Evolutionary conservation across 2,113 vertebrate genomes (phyloP).

Genomic region (Melozone crissalis): DNA sequence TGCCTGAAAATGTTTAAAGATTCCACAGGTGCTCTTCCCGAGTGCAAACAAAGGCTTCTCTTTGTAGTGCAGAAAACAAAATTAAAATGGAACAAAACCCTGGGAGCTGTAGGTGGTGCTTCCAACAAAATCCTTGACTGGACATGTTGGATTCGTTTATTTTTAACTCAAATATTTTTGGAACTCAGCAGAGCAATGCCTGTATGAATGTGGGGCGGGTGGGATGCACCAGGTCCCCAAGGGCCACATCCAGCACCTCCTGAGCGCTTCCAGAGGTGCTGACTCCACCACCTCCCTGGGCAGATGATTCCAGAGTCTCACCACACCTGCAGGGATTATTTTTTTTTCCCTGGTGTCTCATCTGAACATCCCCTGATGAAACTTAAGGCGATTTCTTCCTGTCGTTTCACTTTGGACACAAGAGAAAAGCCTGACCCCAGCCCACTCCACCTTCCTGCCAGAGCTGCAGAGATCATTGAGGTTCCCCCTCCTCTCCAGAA

Average conservation of each 20-base stretch:
- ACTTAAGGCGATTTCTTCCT: rapidly evolving
- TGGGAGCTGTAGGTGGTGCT: conserved; percentile 58
- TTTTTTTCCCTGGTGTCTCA: background rate
- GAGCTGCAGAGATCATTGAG: background rate
- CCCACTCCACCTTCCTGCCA: background rate
- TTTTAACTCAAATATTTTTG: conserved; percentile 57
- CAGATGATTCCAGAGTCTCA: background rate
- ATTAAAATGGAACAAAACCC: conserved; percentile 60
- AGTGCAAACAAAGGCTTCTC: conserved; percentile 73
- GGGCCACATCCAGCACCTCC: background rate
- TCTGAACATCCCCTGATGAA: background rate
- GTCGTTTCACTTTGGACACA: background rate
- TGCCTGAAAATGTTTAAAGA: conserved; percentile 73
- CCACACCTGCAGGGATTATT: background rate
- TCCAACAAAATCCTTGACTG: conserved; percentile 63
- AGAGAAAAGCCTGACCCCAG: background rate
- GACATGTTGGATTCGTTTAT: conserved; percentile 67
- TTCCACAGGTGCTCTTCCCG: conserved; percentile 78
- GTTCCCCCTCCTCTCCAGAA: background rate
- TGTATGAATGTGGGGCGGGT: background rate
- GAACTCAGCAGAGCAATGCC: conserved; percentile 1
- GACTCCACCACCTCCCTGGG: background rate
- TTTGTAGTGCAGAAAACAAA: conserved; percentile 59
- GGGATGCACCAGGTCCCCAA: background rate
- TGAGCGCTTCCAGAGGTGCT: background rate